Percentiles rank a stretch among this genome's conserved stretches.
phyloP scores from a whole-genome alignment of 2,113 vertebrate genomes.

The Chionis minor region DNA sequence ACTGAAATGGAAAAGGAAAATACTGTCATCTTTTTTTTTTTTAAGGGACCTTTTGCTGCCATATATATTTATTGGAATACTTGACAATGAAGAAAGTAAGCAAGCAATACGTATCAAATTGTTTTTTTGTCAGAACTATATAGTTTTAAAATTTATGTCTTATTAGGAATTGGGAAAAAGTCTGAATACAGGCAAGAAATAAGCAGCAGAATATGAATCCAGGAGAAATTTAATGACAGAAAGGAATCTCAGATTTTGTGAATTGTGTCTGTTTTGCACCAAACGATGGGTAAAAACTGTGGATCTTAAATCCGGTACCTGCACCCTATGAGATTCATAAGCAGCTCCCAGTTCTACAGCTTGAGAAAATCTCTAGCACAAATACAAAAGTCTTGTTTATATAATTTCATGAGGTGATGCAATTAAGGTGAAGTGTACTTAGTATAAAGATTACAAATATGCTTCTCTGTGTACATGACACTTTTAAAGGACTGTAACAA shows the following conservation, averaged over 20 bases:
- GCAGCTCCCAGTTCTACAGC: not conserved
- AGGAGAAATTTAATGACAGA: not conserved
- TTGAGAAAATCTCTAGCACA: constrained; percentile 29
- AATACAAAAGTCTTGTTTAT: constrained; percentile 52
- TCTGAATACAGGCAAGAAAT: not conserved
- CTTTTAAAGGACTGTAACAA: constrained; percentile 54
- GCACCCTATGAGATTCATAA: not conserved
- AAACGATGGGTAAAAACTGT: not conserved
- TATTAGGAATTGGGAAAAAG: not conserved
- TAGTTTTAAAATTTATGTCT: not conserved
- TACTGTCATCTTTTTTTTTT: not conserved
- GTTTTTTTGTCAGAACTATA: not conserved
- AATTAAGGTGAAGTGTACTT: constrained; percentile 70
- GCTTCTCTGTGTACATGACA: constrained; percentile 31
- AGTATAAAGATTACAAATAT: constrained; percentile 62
- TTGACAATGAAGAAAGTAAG: not conserved
- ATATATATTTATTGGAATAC: not conserved
- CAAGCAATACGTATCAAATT: rapidly evolving
- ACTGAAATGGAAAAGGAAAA: not conserved
- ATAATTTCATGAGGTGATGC: constrained; percentile 43
- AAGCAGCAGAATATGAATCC: not conserved
- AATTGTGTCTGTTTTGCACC: not conserved
- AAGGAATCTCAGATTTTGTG: not conserved
- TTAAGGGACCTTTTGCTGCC: not conserved
- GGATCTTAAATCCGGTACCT: not conserved